phyloP scores from a whole-genome alignment of 2,888 invertebrate species.

The Alentia gelatinosa region DNA sequence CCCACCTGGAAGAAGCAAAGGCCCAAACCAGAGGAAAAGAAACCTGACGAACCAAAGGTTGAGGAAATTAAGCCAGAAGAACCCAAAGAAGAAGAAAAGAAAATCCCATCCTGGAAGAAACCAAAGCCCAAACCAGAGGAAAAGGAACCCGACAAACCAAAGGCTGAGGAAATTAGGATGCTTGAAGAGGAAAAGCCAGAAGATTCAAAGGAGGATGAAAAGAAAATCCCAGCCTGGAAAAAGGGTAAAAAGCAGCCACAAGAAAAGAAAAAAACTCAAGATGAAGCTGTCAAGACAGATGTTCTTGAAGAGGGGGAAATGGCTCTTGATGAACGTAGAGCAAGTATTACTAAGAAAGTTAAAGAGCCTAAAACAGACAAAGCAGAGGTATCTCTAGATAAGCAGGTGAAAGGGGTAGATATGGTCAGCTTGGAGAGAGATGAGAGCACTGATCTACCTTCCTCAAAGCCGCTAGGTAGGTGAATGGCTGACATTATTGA shows the following conservation, averaged over 20 bases:
- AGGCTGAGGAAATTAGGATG: background rate
- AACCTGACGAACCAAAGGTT: background rate
- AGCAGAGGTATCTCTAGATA: slow-evolving; percentile 10
- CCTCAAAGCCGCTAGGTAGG: slow-evolving; percentile 3
- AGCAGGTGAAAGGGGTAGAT: background rate
- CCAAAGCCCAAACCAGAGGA: too few species aligned
- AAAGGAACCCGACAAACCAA: background rate
- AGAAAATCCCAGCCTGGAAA: background rate
- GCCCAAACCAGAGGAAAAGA: slow-evolving; percentile 80
- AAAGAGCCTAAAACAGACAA: background rate
- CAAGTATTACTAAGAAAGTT: background rate
- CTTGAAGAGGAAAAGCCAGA: background rate
- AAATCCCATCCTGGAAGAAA: background rate
- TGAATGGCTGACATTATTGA: slow-evolving; percentile 36
- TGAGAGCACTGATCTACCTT: background rate
- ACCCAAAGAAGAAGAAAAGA: background rate
- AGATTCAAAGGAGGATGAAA: slow-evolving; percentile 2
- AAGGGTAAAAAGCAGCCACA: background rate
- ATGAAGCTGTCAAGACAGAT: background rate
- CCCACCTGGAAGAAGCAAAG: too few species aligned
- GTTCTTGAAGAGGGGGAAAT: background rate
- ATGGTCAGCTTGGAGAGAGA: background rate
- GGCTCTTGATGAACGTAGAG: background rate
- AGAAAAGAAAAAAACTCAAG: background rate
- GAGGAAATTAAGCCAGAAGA: background rate